Evolutionary conservation across 2,797 vertebrate genomes (phyloP).

Genomic region (Australoheros facetus): DNA sequence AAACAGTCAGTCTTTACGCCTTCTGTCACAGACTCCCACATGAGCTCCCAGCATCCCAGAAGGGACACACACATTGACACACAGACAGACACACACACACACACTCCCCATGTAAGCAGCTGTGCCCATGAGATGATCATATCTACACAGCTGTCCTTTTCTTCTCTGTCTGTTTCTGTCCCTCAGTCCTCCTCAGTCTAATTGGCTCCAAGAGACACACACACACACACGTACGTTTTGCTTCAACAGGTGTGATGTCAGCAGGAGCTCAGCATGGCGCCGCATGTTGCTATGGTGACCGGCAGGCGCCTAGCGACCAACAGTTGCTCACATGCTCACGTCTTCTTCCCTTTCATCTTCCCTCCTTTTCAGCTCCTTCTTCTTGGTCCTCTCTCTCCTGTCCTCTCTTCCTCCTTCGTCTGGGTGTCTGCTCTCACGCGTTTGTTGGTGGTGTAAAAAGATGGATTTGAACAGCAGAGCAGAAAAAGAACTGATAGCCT

Average conservation of each 20-base stretch:
- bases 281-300: slow-evolving; percentile 79
- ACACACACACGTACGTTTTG: slow-evolving; percentile 26
- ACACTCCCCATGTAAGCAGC: slow-evolving; percentile 21
- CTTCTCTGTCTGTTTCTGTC: background rate
- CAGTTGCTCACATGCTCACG: slow-evolving; percentile 49
- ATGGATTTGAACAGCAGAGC: background rate
- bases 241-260: slow-evolving; percentile 79
- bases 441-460: background rate
- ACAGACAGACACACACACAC: rapidly evolving
- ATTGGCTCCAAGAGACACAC: slow-evolving; percentile 35
- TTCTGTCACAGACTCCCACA: slow-evolving; percentile 34
- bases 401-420: background rate
- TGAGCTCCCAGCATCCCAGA: slow-evolving; percentile 8
- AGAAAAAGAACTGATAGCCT: slow-evolving; percentile 7
- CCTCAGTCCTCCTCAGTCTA: slow-evolving; percentile 52
- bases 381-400: background rate
- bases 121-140: slow-evolving; percentile 29
- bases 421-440: background rate
- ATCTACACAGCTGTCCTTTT: slow-evolving; percentile 41
- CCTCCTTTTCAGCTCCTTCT: background rate
- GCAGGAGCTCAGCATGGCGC: slow-evolving; percentile 67
- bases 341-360: slow-evolving; percentile 15
- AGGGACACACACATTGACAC: background rate
- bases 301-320: slow-evolving; percentile 57
- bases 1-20: slow-evolving; percentile 15